These are phyloP conservation scores for Nephila pilipes DNA, from an alignment of 1,140 invertebrate species.

Conservation along the genomic window DNA sequence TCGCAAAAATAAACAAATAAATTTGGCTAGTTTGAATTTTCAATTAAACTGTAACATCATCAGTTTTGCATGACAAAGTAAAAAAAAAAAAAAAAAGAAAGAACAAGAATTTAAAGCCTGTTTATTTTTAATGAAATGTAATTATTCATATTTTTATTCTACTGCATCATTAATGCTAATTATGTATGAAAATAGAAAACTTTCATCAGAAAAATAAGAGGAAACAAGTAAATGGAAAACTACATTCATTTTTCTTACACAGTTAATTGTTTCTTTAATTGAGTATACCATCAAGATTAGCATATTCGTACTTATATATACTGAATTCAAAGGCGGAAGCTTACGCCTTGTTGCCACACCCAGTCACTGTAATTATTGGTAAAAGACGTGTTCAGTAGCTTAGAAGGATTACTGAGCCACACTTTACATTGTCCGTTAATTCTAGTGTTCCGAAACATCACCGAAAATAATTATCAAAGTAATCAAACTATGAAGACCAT, in stretches of 20 bases:
- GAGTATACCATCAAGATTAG: background rate
- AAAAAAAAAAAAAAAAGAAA: too few species aligned
- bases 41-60: too few species aligned
- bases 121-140: too few species aligned
- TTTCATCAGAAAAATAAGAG: background rate
- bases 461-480: conserved; percentile 23
- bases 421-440: background rate
- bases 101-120: too few species aligned
- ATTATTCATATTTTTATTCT: too few species aligned
- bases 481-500: conserved; percentile 5
- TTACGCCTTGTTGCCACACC: background rate
- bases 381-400: conserved; percentile 2
- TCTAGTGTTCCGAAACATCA: background rate
- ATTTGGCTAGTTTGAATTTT: too few species aligned
- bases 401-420: background rate
- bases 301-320: background rate
- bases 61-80: too few species aligned
- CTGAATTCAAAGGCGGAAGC: background rate
- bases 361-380: background rate
- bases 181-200: background rate
- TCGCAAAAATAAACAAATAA: too few species aligned
- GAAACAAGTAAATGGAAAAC: background rate
- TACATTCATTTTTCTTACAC: background rate
- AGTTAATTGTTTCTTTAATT: conserved; percentile 22
- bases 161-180: background rate